phyloP scores from a whole-genome alignment of 2,113 vertebrate species.

The Seriola aureovittata region DNA sequence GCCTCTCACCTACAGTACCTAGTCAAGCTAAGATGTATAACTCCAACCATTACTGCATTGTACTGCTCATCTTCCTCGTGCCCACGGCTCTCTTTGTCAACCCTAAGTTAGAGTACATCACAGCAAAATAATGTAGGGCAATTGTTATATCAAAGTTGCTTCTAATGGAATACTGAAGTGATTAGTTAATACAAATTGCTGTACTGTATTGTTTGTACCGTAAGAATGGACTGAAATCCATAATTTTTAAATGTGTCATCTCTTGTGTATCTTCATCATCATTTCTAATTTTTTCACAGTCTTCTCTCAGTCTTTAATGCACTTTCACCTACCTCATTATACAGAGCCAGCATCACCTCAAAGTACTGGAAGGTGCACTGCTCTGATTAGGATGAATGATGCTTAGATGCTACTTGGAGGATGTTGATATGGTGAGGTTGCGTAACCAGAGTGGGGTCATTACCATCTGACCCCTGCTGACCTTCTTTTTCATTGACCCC shows the following conservation, averaged over 20 bases:
- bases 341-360: neutral
- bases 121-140: neutral
- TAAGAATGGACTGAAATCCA: neutral
- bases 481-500: constrained; percentile 75
- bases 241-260: neutral
- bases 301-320: neutral
- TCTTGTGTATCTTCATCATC: neutral
- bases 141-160: neutral
- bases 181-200: neutral
- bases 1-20: neutral
- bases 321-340: constrained; percentile 14
- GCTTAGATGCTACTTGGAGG: constrained; percentile 35
- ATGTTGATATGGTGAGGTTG: constrained; percentile 55
- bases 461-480: constrained; percentile 77
- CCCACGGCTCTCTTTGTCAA: neutral
- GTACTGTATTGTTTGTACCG: too few species aligned
- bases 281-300: constrained; percentile 1
- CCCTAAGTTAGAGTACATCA: neutral
- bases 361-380: constrained; percentile 34
- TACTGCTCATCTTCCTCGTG: neutral
- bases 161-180: constrained; percentile 6
- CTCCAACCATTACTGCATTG: neutral
- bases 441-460: constrained; percentile 74
- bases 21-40: neutral
- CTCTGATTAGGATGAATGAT: constrained; percentile 72